phyloP scores from a whole-genome alignment of 2,113 vertebrate genomes.

The Calypte anna region DNA sequence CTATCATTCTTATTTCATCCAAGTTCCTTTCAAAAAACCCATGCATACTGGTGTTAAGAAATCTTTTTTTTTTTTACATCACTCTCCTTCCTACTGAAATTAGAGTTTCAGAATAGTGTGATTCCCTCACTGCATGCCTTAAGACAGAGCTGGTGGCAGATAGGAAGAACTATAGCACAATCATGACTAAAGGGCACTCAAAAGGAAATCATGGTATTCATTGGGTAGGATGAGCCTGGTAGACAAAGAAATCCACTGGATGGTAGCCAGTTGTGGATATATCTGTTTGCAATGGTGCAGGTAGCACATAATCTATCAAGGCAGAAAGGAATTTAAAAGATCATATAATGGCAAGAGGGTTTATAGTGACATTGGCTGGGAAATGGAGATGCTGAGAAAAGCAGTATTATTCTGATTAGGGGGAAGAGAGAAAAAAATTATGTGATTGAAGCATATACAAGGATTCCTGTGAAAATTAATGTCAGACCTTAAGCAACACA shows the following conservation, averaged over 20 bases:
- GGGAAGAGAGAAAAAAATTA: not conserved
- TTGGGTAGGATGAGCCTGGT: not conserved
- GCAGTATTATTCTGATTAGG: not conserved
- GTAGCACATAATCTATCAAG: not conserved
- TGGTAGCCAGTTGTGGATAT: not conserved
- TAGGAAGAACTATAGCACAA: not conserved
- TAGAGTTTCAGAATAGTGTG: not conserved
- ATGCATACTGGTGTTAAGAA: not conserved
- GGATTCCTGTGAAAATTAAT: not conserved
- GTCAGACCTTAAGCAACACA: not conserved
- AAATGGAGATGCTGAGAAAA: not conserved
- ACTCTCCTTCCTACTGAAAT: not conserved
- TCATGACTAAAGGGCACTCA: not conserved
- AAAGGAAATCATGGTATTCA: not conserved
- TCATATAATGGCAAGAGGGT: not conserved
- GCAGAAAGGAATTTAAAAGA: not conserved
- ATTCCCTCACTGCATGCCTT: not conserved
- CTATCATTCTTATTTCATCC: not conserved
- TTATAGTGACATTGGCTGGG: not conserved
- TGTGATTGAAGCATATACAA: not conserved
- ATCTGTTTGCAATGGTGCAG: not conserved
- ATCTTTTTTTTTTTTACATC: not conserved
- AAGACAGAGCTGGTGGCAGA: not conserved
- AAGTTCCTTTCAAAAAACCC: not conserved
- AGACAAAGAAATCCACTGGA: not conserved